These are phyloP conservation scores for Aphodius sticticus DNA, from an alignment of 2,888 invertebrate genomes.

Conservation along the genomic window DNA sequence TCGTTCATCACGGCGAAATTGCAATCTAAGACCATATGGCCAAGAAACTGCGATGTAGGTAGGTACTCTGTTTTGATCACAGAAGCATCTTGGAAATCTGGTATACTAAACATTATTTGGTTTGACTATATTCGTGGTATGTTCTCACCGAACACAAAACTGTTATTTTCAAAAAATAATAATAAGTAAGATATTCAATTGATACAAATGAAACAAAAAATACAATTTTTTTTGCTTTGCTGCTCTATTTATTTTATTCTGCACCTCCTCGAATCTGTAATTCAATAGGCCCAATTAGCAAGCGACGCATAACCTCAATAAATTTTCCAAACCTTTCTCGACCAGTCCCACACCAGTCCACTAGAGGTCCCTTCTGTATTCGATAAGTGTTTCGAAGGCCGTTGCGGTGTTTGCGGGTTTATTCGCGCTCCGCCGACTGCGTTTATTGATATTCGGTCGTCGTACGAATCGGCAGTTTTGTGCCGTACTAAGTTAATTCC, in stretches of 20 bases:
- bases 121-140: too few relatives aligned
- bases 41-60: neutral
- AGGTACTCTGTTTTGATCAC: neutral
- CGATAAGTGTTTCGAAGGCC: neutral
- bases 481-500: neutral
- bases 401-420: neutral
- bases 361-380: neutral
- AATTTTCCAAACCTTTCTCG: neutral
- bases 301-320: neutral
- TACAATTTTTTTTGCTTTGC: too few relatives aligned
- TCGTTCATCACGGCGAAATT: conserved; percentile 8
- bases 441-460: neutral
- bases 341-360: neutral
- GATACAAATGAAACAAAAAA: too few relatives aligned
- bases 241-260: neutral
- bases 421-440: neutral
- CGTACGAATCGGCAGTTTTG: neutral
- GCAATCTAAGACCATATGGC: neutral
- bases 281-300: neutral
- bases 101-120: too few relatives aligned
- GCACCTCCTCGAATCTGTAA: neutral
- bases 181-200: too few relatives aligned
- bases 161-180: too few relatives aligned
- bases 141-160: too few relatives aligned
- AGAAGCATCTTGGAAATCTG: neutral